A percentile compares a stretch with the other conserved stretches of the same genome.
Evolutionary conservation across 2,888 invertebrate genomes (phyloP).

Genomic region (Rhingia campestris): DNA sequence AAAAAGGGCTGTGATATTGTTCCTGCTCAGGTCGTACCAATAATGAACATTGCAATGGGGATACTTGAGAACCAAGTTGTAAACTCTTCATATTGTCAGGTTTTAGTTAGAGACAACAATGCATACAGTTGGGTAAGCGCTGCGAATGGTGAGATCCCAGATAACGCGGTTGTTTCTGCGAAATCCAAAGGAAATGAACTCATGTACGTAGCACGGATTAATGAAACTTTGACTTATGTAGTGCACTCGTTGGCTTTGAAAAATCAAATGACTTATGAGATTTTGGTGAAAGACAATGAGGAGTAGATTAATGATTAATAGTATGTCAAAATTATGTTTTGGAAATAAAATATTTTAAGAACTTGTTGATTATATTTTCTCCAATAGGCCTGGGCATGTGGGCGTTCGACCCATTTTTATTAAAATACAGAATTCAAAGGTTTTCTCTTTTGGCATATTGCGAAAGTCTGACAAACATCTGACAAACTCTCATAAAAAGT

Average conservation of each 20-base stretch:
- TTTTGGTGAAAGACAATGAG: not conserved
- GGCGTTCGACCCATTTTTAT: too few relatives aligned
- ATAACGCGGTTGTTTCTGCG: constrained; percentile 14
- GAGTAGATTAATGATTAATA: not conserved
- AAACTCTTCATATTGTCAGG: not conserved
- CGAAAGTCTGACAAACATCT: too few relatives aligned
- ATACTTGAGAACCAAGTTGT: not conserved
- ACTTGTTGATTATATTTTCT: too few relatives aligned
- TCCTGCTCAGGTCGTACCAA: constrained; percentile 5
- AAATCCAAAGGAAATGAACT: not conserved
- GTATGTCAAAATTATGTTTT: too few relatives aligned
- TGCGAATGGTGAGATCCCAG: not conserved
- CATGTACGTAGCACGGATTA: constrained; percentile 9
- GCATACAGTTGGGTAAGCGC: not conserved
- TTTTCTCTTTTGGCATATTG: too few relatives aligned
- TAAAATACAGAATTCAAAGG: too few relatives aligned
- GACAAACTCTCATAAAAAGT: too few relatives aligned
- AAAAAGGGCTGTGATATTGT: not conserved
- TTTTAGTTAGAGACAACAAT: not conserved
- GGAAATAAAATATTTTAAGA: too few relatives aligned
- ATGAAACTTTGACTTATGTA: not conserved
- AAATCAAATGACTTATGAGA: not conserved
- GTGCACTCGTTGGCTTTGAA: not conserved
- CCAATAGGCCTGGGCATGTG: too few relatives aligned
- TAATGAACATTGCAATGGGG: not conserved